These are phyloP conservation scores for Anoplolepis gracilipes DNA, from an alignment of 1,140 invertebrate genomes.

Conservation along the genomic window DNA sequence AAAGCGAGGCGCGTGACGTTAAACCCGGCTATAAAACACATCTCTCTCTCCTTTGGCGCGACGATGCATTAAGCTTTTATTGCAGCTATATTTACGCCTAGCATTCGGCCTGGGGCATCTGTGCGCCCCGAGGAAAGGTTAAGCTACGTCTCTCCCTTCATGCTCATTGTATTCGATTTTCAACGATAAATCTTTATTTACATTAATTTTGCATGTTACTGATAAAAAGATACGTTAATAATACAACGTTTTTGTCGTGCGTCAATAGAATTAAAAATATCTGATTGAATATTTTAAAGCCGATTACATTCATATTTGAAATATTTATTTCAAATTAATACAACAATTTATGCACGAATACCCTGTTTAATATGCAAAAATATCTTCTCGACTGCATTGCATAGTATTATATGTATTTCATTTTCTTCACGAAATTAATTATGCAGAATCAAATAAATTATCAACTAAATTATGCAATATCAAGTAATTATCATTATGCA, in stretches of 20 bases:
- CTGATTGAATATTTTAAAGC: not conserved
- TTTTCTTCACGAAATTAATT: not conserved
- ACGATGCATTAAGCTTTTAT: constrained; percentile 62
- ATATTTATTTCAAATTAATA: not conserved
- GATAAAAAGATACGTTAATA: not conserved
- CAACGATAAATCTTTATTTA: constrained; percentile 37
- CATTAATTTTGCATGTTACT: not conserved
- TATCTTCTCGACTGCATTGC: not conserved
- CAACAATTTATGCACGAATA: not conserved
- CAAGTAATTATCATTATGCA: not conserved
- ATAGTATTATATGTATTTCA: not conserved
- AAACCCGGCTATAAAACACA: constrained; percentile 38
- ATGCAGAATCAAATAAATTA: no score
- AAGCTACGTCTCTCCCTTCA: not conserved
- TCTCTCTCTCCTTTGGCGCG: not conserved
- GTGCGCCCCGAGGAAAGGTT: constrained; percentile 25
- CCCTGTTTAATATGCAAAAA: not conserved
- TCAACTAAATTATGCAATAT: no score
- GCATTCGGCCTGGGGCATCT: constrained; percentile 5
- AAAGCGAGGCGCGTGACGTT: constrained; percentile 44
- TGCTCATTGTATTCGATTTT: constrained; percentile 23
- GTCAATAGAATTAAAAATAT: not conserved
- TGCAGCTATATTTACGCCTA: constrained; percentile 53
- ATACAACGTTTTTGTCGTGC: not conserved
- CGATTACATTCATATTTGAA: not conserved